These are phyloP conservation scores for Salticus scenicus DNA, from an alignment of 2,888 invertebrate species.

Conservation along the genomic window DNA sequence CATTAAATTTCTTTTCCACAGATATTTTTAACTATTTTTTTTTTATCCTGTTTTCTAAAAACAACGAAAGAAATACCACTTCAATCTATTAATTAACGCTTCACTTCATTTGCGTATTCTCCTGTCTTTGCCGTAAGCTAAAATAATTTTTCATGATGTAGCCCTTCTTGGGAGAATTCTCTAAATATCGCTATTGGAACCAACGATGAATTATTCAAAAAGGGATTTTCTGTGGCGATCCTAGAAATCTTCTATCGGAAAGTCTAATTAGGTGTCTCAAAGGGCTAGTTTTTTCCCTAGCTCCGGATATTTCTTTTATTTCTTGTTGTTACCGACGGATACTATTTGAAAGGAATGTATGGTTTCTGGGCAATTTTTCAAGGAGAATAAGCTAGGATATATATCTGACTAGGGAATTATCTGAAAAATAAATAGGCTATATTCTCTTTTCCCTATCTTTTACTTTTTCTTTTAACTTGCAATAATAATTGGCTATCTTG, in stretches of 20 bases:
- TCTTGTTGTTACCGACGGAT: not conserved
- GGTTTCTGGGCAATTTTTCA: not conserved
- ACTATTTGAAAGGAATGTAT: not conserved
- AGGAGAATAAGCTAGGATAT: not conserved
- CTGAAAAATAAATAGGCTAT: not conserved
- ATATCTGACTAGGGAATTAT: not conserved
- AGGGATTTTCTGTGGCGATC: conserved; percentile 35
- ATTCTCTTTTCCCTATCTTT: not conserved
- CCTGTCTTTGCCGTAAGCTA: conserved; percentile 26
- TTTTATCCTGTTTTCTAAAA: conserved; percentile 8
- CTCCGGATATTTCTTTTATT: not conserved
- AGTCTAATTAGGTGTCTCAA: conserved; percentile 59
- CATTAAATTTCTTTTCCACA: not conserved
- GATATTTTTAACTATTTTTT: not conserved
- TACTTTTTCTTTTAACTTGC: no score
- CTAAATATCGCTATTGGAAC: conserved; percentile 8
- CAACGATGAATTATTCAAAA: conserved; percentile 63
- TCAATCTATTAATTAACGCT: conserved; percentile 63
- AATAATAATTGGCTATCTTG: no score
- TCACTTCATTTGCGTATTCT: conserved; percentile 49
- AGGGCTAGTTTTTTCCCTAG: conserved; percentile 15
- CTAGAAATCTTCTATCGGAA: conserved; percentile 49
- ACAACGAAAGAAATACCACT: conserved; percentile 6
- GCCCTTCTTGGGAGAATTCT: not conserved
- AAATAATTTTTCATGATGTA: conserved; percentile 55